A percentile compares a stretch with the other conserved stretches of the same genome.
Conservation (phyloP, 2,888 invertebrate genomes). For the Brachycybe producta region DNA sequence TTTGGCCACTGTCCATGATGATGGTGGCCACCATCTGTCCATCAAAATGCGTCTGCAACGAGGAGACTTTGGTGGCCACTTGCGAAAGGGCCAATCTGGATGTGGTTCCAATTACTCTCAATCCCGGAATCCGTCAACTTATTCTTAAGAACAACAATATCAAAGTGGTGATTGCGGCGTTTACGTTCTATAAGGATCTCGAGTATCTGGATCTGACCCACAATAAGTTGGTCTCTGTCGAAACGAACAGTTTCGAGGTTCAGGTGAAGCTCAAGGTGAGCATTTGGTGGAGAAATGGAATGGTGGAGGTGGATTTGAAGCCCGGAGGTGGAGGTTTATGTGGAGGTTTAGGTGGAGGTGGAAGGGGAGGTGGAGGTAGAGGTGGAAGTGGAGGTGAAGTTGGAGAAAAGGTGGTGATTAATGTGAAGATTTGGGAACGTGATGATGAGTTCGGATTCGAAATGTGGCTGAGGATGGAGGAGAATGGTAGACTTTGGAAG, state of each 20-base stretch:
- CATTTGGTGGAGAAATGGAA: too few relatives aligned
- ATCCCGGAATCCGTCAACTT: slow-evolving; percentile 50
- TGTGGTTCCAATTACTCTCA: slow-evolving; percentile 75
- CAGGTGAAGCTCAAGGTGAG: slow-evolving; percentile 53
- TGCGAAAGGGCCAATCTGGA: slow-evolving; percentile 63
- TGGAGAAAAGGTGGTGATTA: too few relatives aligned
- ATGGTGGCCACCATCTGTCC: slow-evolving; percentile 58
- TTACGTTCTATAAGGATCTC: slow-evolving; percentile 66
- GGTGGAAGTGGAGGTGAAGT: slow-evolving; percentile 63
- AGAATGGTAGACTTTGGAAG: too few relatives aligned
- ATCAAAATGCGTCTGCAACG: slow-evolving; percentile 65
- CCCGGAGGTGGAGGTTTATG: slow-evolving; percentile 21
- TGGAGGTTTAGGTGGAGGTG: too few relatives aligned
- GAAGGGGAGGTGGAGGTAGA: too few relatives aligned
- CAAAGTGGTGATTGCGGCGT: slow-evolving; percentile 58
- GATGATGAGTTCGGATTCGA: too few relatives aligned
- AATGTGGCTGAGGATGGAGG: too few relatives aligned
- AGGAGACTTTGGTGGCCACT: slow-evolving; percentile 60
- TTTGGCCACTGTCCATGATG: background rate
- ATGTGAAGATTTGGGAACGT: too few relatives aligned
- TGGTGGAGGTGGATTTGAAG: too few relatives aligned
- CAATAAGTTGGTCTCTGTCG: slow-evolving; percentile 66
- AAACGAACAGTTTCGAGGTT: slow-evolving; percentile 65
- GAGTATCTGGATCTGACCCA: slow-evolving; percentile 65
- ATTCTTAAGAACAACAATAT: slow-evolving; percentile 74